Evolutionary conservation across 2,113 vertebrate species (phyloP), one percentile per base, ranked within the genome.

Genomic region (Pantherophis guttatus): DNA sequence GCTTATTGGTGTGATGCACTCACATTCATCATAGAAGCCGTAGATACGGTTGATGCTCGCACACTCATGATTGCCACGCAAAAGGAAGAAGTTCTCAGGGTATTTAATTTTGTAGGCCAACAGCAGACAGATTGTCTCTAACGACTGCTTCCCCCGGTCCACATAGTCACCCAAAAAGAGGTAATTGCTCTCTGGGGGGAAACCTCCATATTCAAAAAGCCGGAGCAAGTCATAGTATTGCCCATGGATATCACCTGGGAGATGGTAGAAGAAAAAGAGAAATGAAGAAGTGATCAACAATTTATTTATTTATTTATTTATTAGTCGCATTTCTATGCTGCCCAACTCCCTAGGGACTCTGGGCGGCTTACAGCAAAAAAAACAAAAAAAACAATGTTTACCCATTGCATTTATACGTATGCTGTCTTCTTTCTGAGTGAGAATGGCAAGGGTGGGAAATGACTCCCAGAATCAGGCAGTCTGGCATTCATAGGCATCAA

Each of bases 31-130:
- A 0, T 99, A 99, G 97, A 99, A 99, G 95, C 99, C 99, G 0
- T 99, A 99, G 98, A 99, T 99, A 97, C 99, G 98, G 98, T 99
- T 99, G 97, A 99, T 99, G 97, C 99, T 99, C 96, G 99, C 99
- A 11, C 99, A 99, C 97, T 99, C 99, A 0, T 99, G 99, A 97
- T 99, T 99, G 95, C 99, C 99, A 0, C 99, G 98, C 95, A 99
- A 98, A 95, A 99, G 97, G 97, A 99, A 99, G 97, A 99, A 99
- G 96, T 99, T 99, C 97, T 98, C 98, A 0, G 98, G 98, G 95
- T 98, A 98, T 90, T 98, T 98, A 96, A 98, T 98, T 96, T 98
- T 98, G 94, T 98, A 98, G 55, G 98, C 98, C 21, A 98, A 97
- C 85, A 98, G 95, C n/a, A 98, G 97, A 97, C 99, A 99, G 97